Percentiles rank a stretch among this genome's conserved stretches.
These are phyloP conservation scores for Tipula confusa DNA, from an alignment of 2,888 invertebrate genomes.

Conservation along the genomic window DNA sequence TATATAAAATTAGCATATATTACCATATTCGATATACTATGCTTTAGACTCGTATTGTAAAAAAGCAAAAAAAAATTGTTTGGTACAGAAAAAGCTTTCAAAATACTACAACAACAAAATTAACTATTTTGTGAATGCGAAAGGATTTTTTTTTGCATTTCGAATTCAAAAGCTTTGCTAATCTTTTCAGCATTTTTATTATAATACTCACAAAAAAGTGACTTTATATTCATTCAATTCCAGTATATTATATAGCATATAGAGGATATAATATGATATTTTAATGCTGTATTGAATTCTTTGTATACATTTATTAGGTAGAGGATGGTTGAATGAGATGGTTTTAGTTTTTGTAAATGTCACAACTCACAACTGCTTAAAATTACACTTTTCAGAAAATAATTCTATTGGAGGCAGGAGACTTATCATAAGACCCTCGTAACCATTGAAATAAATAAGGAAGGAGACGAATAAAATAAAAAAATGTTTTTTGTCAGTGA, in stretches of 20 bases:
- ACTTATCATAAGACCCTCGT: too few species aligned
- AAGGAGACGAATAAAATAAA: too few species aligned
- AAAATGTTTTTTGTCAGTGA: background rate
- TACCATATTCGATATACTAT: background rate
- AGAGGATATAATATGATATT: background rate
- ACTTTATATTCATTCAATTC: constrained; percentile 17
- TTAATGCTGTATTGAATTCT: background rate
- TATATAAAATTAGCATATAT: background rate
- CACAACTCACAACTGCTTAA: too few species aligned
- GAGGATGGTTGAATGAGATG: too few species aligned
- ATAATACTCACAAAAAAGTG: background rate
- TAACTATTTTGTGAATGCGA: background rate
- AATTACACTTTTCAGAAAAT: too few species aligned
- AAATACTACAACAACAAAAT: background rate
- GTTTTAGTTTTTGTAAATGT: too few species aligned
- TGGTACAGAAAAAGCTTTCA: background rate
- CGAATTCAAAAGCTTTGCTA: background rate
- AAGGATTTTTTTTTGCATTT: background rate
- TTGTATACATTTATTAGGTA: background rate
- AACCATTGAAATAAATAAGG: too few species aligned
- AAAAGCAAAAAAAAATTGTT: background rate
- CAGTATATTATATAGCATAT: background rate
- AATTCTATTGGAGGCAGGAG: too few species aligned
- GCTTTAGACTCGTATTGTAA: too few species aligned
- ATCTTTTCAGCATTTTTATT: constrained; percentile 15